Evolutionary conservation across 64 coral and sea anemone species (phyloP), one percentile per base, ranked within the genome.

Genomic region (Pachyseris speciosa): DNA sequence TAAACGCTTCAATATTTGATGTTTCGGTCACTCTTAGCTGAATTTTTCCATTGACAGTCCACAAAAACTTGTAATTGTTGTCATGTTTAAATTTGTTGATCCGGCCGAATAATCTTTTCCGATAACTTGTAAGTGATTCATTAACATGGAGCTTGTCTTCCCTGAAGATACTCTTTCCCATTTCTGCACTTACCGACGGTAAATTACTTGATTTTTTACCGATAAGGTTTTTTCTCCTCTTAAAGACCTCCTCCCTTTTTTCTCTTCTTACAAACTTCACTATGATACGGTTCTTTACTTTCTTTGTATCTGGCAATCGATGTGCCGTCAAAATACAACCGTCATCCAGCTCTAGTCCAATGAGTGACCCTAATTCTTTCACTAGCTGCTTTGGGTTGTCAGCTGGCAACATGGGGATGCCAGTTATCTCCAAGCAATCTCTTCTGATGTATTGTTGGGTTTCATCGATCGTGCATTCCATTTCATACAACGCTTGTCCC

Each of bases 231-330:
- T 45, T 59, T 20, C 19, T 59, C 47, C 15, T 59, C 53, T 20
- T 59, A 16, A 20, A 58, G 53, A 22, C 53, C 53, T 78, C 42
- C 40, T 78, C 42, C 36, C 74, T 41, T 50, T 78, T 78, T 0
- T 78, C 74, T 19, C 74, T 33, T 7, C 25, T 41, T 27, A 48
- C 42, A 48, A 86, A 69, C 49, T 86, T 86, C 36, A 70, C 83
- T 45, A 86, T 86, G 16, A 69, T 61, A 4, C 83, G 37, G 40
- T 86, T 33, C 44, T 86, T 86, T 17, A 86, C 64, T 16, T 20
- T 33, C 20, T 48, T 69, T 2, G 64, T 45, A 20, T 69, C 83
- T 29, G 83, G 83, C 41, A 69, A 33, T 26, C 64, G 63, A 51
- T 86, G 83, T 3, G 83, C 60, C 29, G n/a, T 49, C 9, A 63